Evolutionary conservation across 1,140 invertebrate species (phyloP), one percentile per base, ranked within the genome.

Genomic region (Lepidurus packardi): DNA sequence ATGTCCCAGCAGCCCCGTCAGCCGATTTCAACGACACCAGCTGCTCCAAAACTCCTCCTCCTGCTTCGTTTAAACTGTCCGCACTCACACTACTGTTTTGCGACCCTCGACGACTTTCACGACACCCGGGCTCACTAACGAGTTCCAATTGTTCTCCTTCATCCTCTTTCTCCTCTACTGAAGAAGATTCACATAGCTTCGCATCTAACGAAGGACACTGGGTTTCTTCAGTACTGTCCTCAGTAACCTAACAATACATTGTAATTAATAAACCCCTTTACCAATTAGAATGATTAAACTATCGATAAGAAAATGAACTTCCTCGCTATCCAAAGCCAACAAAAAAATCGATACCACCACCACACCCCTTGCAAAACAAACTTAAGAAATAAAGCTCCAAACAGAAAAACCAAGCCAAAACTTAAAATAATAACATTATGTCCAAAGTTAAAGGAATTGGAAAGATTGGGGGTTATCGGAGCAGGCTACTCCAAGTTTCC

Each of bases 1-100:
- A 65, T 7, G 16, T 65, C 53, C 53, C 13, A 11, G 53, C 13
- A 9, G 53, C 53, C 16, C 16, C 53, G 53, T 65, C 53, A 65
- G 53, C 53, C 53, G 53, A 65, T 65, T 65, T 16, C 53, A 21
- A 65, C 16, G 53, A 65, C 53, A 11, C 53, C 53, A 65, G 53
- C 53, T 65, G 53, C 21, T 65, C 53, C 53, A 13, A 13, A 21
- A 0, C 53, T n/a, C 53, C 21, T n/a, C 21, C 21, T 65, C 21
- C 53, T 65, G 21, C 53, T 65, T 65, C 53, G 21, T 65, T 65
- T 65, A 65, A 65, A 65, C 53, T 65, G 53, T 16, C 53, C 53
- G 53, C 53, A 65, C 53, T 65, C 53, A 65, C 53, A 65, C 16
- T n/a, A 65, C 53, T 65, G 53, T 65, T 65, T 65, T 65, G 53